phyloP scores from a whole-genome alignment of 2,888 invertebrate species.

The Gymnosoma rotundatum region DNA sequence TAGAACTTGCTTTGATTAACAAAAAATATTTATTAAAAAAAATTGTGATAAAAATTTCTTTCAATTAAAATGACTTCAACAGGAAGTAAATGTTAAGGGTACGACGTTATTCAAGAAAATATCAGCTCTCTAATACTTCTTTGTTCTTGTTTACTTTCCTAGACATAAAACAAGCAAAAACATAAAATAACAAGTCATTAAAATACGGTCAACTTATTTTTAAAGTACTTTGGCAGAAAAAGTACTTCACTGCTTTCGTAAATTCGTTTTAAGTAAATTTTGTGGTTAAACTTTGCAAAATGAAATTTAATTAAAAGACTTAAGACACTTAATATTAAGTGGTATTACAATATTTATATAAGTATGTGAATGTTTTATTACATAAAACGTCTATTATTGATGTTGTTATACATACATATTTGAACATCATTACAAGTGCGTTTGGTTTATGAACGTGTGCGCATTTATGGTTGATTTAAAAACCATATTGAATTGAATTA shows the following conservation, averaged over 20 bases:
- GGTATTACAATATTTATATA: constrained; percentile 49
- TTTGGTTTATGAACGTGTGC: constrained; percentile 17
- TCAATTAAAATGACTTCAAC: too few species aligned
- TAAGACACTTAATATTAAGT: constrained; percentile 61
- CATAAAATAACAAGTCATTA: constrained; percentile 58
- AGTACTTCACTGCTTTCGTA: constrained; percentile 43
- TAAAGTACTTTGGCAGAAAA: constrained; percentile 58
- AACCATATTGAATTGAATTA: constrained; percentile 38
- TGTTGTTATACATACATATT: background rate
- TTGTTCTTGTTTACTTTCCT: constrained; percentile 7
- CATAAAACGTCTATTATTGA: too few species aligned
- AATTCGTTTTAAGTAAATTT: constrained; percentile 67
- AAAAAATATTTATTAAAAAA: too few species aligned
- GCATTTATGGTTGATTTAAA: constrained; percentile 23
- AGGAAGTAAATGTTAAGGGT: too few species aligned
- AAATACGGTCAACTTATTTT: constrained; percentile 63
- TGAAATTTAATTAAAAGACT: constrained; percentile 70
- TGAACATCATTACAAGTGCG: constrained; percentile 23
- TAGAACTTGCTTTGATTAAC: too few species aligned
- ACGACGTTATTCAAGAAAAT: background rate
- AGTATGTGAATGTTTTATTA: background rate
- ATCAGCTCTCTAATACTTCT: background rate
- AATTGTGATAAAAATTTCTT: too few species aligned
- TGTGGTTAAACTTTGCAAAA: constrained; percentile 68
- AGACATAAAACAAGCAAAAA: constrained; percentile 28